phyloP scores from a whole-genome alignment of 2,113 vertebrate species.

The Cromileptes altivelis region DNA sequence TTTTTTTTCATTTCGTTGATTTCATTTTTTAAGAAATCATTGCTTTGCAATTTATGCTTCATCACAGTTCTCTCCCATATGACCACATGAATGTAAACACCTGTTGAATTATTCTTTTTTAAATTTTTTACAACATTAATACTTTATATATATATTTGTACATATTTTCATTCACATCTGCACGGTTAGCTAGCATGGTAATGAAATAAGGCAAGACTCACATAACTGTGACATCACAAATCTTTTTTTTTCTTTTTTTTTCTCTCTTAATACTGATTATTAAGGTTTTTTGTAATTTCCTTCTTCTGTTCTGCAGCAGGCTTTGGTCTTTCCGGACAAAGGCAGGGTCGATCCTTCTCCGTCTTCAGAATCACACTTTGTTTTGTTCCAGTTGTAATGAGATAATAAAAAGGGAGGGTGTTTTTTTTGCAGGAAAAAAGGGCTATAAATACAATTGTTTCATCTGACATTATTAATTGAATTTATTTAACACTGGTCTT shows the following conservation, averaged over 20 bases:
- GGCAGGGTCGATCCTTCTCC: slow-evolving; percentile 80
- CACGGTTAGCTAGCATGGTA: slow-evolving; percentile 90
- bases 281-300: slow-evolving; percentile 82
- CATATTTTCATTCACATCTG: slow-evolving; percentile 90
- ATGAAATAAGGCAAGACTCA: slow-evolving; percentile 96
- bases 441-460: slow-evolving; percentile 70
- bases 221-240: slow-evolving; percentile 88
- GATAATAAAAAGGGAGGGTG: slow-evolving; percentile 39
- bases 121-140: slow-evolving; percentile 90
- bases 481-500: slow-evolving; percentile 74
- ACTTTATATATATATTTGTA: slow-evolving; percentile 91
- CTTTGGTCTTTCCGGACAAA: slow-evolving; percentile 89
- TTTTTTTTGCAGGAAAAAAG: slow-evolving; percentile 34
- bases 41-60: slow-evolving; percentile 88
- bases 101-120: slow-evolving; percentile 85
- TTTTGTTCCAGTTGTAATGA: slow-evolving; percentile 70
- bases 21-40: slow-evolving; percentile 91
- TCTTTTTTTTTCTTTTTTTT: slow-evolving; percentile 58
- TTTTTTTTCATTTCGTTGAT: slow-evolving; percentile 69
- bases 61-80: slow-evolving; percentile 90
- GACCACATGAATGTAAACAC: slow-evolving; percentile 98
- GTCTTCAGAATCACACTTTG: slow-evolving; percentile 65
- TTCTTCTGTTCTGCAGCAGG: slow-evolving; percentile 88
- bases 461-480: slow-evolving; percentile 59
- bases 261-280: slow-evolving; percentile 91